These are phyloP conservation scores for Epinephelus cyanopodus DNA, from an alignment of 2,113 vertebrate species.

Conservation along the genomic window DNA sequence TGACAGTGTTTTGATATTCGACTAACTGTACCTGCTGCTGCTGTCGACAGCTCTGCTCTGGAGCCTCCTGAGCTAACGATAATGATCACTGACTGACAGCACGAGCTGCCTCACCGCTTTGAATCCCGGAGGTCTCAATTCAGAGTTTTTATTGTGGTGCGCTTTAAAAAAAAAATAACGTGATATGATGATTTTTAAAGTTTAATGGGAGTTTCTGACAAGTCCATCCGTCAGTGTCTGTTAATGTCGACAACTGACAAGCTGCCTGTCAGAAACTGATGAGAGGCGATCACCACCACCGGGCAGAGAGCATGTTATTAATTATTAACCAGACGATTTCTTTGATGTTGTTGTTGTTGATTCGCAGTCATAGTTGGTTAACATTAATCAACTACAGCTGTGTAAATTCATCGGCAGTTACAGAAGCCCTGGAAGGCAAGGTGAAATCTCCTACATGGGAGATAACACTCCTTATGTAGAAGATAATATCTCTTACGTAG, in stretches of 20 bases:
- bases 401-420: neutral
- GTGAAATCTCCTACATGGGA: no score
- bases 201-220: slow-evolving; percentile 22
- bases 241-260: slow-evolving; percentile 9
- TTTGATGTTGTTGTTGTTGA: neutral
- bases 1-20: neutral
- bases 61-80: neutral
- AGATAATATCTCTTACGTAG: no score
- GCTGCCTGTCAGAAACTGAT: slow-evolving; percentile 41
- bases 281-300: neutral
- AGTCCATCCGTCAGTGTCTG: slow-evolving; percentile 24
- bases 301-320: neutral
- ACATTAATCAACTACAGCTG: slow-evolving; percentile 1
- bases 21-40: neutral
- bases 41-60: slow-evolving; percentile 5
- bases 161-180: neutral
- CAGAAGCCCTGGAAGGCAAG: neutral
- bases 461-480: no score
- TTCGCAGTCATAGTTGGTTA: neutral
- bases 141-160: slow-evolving; percentile 33
- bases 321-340: no score
- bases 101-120: slow-evolving; percentile 28
- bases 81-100: slow-evolving; percentile 17
- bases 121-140: slow-evolving; percentile 27
- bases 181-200: slow-evolving; percentile 17